Evolutionary conservation across 2,888 invertebrate genomes (phyloP).

Genomic region (Tineola bisselliella): DNA sequence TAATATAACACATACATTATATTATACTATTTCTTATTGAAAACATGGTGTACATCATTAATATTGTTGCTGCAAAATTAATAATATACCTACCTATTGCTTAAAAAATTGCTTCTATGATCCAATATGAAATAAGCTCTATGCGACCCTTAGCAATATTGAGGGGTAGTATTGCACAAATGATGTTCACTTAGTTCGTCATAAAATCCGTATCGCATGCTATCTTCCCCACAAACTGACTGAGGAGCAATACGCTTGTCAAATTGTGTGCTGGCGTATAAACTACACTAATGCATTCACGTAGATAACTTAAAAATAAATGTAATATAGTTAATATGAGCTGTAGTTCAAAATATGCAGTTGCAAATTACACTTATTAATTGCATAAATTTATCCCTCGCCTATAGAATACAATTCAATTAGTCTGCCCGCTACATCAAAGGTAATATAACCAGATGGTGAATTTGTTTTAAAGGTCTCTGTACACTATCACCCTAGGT

Average conservation of each 20-base stretch:
- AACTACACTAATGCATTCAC: too few relatives aligned
- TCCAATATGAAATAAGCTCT: not conserved
- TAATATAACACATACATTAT: too few relatives aligned
- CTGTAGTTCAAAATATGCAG: not conserved
- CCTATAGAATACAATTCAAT: slow-evolving; percentile 4
- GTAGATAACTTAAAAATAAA: too few relatives aligned
- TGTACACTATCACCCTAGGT: slow-evolving; percentile 40
- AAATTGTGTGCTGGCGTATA: too few relatives aligned
- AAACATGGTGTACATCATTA: too few relatives aligned
- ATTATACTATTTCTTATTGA: too few relatives aligned
- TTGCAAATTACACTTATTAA: not conserved
- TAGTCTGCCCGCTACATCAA: slow-evolving; percentile 31
- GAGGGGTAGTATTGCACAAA: slow-evolving; percentile 28
- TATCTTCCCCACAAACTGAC: slow-evolving; percentile 17
- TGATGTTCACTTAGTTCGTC: slow-evolving; percentile 34
- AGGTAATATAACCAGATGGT: slow-evolving; percentile 37
- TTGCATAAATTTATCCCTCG: not conserved
- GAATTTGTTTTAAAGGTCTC: slow-evolving; percentile 50
- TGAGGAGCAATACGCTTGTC: too few relatives aligned
- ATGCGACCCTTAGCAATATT: slow-evolving; percentile 20
- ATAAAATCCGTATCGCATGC: slow-evolving; percentile 16
- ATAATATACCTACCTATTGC: too few relatives aligned
- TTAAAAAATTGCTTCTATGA: too few relatives aligned
- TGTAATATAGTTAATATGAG: not conserved
- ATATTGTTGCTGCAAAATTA: too few relatives aligned